Evolutionary conservation across 2,888 invertebrate species (phyloP), one percentile per base, ranked within the genome.

Genomic region (Meteorus colon): DNA sequence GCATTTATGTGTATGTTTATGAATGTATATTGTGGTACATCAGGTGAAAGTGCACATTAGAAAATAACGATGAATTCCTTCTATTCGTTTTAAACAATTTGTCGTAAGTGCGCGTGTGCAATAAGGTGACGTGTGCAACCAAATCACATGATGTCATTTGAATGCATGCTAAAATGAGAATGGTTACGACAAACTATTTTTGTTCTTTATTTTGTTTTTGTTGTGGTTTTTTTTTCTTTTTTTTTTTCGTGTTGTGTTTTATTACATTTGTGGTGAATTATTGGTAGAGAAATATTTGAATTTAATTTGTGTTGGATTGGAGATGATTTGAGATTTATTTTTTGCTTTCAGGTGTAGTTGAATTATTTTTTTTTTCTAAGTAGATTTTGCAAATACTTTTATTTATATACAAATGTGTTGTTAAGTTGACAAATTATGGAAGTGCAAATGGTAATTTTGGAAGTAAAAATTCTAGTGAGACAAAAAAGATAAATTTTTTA

Each of bases 1-100:
- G 45, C 1, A 41, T 41, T 41, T 48, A 48, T 48, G 16, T 48
- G 4, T 48, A 48, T 48, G n/a, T 48, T 12, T 12, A 41, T 48
- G 48, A 4, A n/a, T 48, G 14, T 48, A n/a, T 24, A 8, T 19
- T 19, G 41, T 60, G 67, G 76, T 72, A 66, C 29, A 37, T 60
- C 76, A 45, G 77, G 81, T 81, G 80, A 81, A 81, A 81, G 81
- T 81, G 76, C 76, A 81, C 71, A 80, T 81, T 81, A 79, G 76
- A 80, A 81, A 81, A 81, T 81, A 77, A 68, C 79, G 70, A 78
- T 79, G 76, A 77, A 79, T 80, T 79, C 75, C 73, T 78, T 34
- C 34, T 37, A 41, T 71, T 78, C 77, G 78, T 79, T 79, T 68
- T 69, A 75, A 75, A 81, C 78, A 80, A 81, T 80, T 81, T 79